These are phyloP conservation scores for Labeo catla DNA, from an alignment of 2,113 vertebrate genomes.

Conservation along the genomic window DNA sequence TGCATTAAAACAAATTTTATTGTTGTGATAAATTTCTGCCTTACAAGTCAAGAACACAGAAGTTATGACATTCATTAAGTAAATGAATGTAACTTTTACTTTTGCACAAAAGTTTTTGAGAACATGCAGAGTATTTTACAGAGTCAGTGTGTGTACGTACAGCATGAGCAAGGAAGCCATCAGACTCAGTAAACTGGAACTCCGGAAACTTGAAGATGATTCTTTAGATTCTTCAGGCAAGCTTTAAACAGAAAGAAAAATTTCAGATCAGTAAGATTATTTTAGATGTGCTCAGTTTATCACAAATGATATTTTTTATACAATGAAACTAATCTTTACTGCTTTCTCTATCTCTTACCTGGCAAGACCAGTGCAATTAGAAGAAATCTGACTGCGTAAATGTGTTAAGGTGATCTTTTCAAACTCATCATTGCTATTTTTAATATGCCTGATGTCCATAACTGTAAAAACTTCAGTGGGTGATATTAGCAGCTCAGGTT, in stretches of 20 bases:
- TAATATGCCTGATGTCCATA: rapidly evolving
- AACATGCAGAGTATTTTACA: background rate
- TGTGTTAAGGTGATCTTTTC: constrained; percentile 58
- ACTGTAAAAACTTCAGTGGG: constrained; percentile 73
- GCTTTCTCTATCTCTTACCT: constrained; percentile 61
- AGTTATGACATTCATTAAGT: background rate
- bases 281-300: background rate
- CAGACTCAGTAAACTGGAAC: background rate
- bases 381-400: background rate
- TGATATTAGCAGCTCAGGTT: constrained; percentile 59
- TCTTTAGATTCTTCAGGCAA: background rate
- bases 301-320: background rate
- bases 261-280: background rate
- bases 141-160: background rate
- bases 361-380: constrained; percentile 62
- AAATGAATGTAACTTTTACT: background rate
- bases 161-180: background rate
- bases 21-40: background rate
- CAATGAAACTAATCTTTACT: background rate
- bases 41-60: background rate
- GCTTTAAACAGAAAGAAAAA: background rate
- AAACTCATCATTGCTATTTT: rapidly evolving
- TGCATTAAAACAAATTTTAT: background rate
- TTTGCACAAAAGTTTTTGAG: background rate
- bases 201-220: constrained; percentile 8